phyloP scores from a whole-genome alignment of 2,888 invertebrate species.

The Limnephilus marmoratus region DNA sequence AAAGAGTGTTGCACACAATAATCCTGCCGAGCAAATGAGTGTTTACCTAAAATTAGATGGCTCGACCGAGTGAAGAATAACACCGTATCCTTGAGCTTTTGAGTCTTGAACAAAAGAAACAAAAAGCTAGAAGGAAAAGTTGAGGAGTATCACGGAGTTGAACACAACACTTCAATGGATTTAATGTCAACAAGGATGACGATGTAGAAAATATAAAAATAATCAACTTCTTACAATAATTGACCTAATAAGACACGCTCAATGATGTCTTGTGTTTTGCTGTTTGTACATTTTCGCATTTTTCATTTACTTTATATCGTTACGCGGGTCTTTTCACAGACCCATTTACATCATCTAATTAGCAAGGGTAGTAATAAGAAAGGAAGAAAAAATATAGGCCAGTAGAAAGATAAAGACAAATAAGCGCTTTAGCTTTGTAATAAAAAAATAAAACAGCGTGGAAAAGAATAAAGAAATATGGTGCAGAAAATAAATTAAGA shows the following conservation, averaged over 20 bases:
- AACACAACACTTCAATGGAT: background rate
- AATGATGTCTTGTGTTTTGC: background rate
- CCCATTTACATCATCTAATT: background rate
- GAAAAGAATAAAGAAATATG: background rate
- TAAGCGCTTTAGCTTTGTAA: background rate
- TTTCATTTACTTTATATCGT: background rate
- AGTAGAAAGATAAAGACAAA: background rate
- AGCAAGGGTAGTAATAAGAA: background rate
- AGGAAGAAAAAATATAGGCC: background rate
- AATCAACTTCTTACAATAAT: background rate
- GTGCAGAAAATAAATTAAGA: background rate
- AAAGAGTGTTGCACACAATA: background rate
- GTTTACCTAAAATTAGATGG: background rate
- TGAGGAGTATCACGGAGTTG: background rate
- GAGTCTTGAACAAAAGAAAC: too few relatives aligned
- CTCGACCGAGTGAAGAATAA: background rate
- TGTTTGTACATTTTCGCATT: background rate
- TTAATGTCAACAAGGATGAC: background rate
- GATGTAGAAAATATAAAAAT: background rate
- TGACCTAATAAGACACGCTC: background rate
- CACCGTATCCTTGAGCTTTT: too few relatives aligned
- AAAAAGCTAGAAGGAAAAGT: background rate
- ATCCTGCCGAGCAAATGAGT: background rate
- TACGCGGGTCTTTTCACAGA: background rate
- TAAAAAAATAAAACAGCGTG: background rate